Evolutionary conservation across 2,113 vertebrate genomes (phyloP).

Genomic region (Struthidea cinerea): DNA sequence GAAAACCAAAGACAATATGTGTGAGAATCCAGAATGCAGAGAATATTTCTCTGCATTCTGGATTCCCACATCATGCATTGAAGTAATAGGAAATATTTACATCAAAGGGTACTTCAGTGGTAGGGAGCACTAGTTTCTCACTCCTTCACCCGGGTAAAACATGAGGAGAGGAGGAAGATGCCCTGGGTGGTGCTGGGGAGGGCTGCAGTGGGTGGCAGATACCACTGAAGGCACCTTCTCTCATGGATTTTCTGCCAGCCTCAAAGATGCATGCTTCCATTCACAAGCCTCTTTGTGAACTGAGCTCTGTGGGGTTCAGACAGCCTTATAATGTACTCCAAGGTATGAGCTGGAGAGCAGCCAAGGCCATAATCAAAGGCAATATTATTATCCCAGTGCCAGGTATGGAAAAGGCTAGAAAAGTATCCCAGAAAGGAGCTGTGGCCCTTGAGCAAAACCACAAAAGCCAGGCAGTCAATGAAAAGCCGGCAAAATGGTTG

Average conservation of each 20-base stretch:
- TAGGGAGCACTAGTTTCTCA: not conserved
- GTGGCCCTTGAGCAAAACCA: not conserved
- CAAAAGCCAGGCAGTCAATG: not conserved
- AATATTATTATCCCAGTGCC: not conserved
- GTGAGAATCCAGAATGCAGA: too few species aligned
- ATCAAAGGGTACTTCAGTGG: not conserved
- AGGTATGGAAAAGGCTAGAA: not conserved
- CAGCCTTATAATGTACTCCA: not conserved
- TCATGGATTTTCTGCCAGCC: not conserved
- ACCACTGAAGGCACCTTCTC: fast-evolving
- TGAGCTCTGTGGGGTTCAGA: not conserved
- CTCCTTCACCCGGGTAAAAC: not conserved
- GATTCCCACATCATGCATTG: too few species aligned
- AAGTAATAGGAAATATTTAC: not conserved
- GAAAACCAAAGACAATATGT: not conserved
- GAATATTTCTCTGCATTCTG: too few species aligned
- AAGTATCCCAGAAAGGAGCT: not conserved
- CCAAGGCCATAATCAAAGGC: not conserved
- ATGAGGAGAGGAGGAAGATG: not conserved
- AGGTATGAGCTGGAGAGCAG: not conserved
- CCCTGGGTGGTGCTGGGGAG: too few species aligned
- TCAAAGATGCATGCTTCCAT: fast-evolving
- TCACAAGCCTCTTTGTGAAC: not conserved
- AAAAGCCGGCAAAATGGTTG: not conserved
- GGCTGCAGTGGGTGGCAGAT: not conserved